Base-by-base conservation (phyloP, 2,888 invertebrate species). In the Dinocampus coccinellae region DNA sequence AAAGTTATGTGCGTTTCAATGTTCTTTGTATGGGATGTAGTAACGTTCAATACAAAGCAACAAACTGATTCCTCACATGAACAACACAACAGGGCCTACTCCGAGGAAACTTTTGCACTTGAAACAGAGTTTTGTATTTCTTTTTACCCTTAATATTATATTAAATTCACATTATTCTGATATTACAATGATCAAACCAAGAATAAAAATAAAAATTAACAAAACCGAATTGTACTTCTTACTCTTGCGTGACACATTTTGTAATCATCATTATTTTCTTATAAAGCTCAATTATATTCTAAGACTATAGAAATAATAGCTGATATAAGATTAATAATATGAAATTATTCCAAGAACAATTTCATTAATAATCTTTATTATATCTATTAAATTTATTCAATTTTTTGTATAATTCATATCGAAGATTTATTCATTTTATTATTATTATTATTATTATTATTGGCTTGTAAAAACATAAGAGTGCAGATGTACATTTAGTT, bases 41-140 rank as follows among this genome's bases (percentile, higher is more conserved):
- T 36, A n/a, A n/a, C n/a, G 11, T 3, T 39, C 39, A 3, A 11
- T 16, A 47, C 16, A 20, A n/a, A n/a, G n/a, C n/a, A n/a, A n/a
- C n/a, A n/a, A n/a, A n/a, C n/a, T n/a, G n/a, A n/a, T n/a, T 47
- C 16, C 16, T 47, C 3, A 47, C 6, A 3, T 16, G 16, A 47
- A 47, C 7, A 84, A 83, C 84, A 75, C 64, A 85, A 85, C 82
- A 83, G 83, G 84, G 84, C 84, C 78, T 80, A 77, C 69, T 78
- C 79, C 81, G 83, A 79, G 78, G 80, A 79, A 78, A 82, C 81
- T 80, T 79, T n/a, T n/a, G n/a, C n/a, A n/a, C n/a, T n/a, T n/a
- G n/a, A n/a, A n/a, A n/a, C n/a, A n/a, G n/a, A n/a, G n/a, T n/a
- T n/a, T n/a, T n/a, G n/a, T n/a, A n/a, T n/a, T n/a, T n/a, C n/a